Percentiles rank a stretch among this genome's conserved stretches.
These are phyloP conservation scores for Uromys caudimaculatus DNA, from an alignment of 2,797 vertebrate genomes.

Conservation along the genomic window DNA sequence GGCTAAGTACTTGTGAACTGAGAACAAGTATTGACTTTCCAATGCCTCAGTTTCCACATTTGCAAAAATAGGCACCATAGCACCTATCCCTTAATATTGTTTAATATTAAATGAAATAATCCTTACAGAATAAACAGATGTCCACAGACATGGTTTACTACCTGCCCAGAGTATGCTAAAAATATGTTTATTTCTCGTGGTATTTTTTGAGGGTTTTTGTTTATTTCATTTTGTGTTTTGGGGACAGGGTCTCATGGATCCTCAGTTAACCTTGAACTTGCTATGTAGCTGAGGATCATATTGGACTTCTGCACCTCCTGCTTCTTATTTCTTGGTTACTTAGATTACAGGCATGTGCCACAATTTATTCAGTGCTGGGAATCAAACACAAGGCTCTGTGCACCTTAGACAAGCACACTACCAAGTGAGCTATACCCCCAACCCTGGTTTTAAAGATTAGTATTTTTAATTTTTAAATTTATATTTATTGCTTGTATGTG, in stretches of 20 bases:
- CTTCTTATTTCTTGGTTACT: background rate
- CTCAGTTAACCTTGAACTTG: background rate
- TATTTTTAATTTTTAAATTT: background rate
- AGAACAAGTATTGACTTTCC: background rate
- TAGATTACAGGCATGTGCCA: background rate
- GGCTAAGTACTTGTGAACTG: background rate
- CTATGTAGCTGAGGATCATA: background rate
- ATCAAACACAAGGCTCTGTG: background rate
- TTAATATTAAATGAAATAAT: slow-evolving; percentile 34
- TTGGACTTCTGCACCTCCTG: background rate
- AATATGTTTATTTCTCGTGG: background rate
- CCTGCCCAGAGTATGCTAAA: background rate
- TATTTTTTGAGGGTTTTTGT: background rate
- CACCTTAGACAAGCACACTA: too few relatives aligned
- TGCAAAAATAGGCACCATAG: background rate
- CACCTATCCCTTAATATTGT: background rate
- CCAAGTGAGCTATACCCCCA: background rate
- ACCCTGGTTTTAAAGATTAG: background rate
- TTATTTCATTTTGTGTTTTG: background rate
- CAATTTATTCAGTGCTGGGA: background rate
- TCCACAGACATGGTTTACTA: background rate
- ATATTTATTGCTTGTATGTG: background rate
- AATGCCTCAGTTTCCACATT: background rate
- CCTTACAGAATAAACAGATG: background rate
- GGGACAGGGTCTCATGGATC: background rate